Conservation (phyloP, 2,888 invertebrate genomes). For the Diarsia rubi region DNA sequence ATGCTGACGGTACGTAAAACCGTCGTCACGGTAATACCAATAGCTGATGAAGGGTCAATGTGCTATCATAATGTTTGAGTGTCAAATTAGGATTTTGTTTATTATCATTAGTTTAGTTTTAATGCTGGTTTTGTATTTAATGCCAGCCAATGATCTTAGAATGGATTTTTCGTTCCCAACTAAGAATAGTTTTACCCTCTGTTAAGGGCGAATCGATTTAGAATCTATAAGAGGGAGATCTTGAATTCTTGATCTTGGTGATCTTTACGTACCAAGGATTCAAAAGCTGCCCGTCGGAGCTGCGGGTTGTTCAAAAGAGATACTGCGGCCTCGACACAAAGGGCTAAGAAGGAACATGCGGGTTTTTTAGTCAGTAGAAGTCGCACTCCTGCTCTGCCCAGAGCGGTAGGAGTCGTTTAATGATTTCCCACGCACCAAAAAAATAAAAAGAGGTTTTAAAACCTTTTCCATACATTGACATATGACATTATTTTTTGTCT, state of each 20-base stretch:
- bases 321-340: too few relatives aligned
- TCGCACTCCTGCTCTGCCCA: too few relatives aligned
- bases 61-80: slow-evolving; percentile 34
- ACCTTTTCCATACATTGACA: too few relatives aligned
- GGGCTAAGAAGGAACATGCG: too few relatives aligned
- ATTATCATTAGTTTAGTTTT: slow-evolving; percentile 51
- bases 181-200: not conserved
- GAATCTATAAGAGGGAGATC: not conserved
- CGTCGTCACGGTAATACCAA: slow-evolving; percentile 36
- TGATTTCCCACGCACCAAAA: too few relatives aligned
- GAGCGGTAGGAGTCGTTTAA: too few relatives aligned
- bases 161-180: slow-evolving; percentile 27
- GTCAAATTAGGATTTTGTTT: slow-evolving; percentile 55
- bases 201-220: not conserved
- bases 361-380: too few relatives aligned
- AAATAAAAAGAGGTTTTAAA: too few relatives aligned
- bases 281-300: too few relatives aligned
- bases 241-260: not conserved
- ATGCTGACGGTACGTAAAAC: slow-evolving; percentile 16
- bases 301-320: too few relatives aligned
- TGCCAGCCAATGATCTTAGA: slow-evolving; percentile 27
- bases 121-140: slow-evolving; percentile 23
- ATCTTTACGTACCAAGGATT: not conserved
- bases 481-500: too few relatives aligned
- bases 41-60: slow-evolving; percentile 52